These are phyloP conservation scores for Otolemur crassicaudatus DNA, from an alignment of 2,797 vertebrate species.

Conservation along the genomic window DNA sequence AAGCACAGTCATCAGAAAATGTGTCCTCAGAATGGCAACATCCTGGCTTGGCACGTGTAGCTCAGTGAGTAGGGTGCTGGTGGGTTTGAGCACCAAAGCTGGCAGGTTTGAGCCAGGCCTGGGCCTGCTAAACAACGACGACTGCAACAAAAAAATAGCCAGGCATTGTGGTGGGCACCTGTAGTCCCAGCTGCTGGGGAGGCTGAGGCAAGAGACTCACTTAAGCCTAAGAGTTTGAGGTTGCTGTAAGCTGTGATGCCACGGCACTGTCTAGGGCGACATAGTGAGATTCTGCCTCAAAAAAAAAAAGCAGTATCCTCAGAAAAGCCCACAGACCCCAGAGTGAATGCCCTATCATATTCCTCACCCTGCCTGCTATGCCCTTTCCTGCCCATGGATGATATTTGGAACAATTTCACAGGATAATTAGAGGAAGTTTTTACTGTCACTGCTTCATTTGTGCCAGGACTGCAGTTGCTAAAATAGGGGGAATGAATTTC, in stretches of 20 bases:
- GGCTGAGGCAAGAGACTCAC: no score
- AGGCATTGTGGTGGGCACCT: no score
- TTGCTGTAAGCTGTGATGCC: no score
- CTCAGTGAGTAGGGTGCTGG: no score
- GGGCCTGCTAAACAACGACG: no score
- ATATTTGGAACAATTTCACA: conserved; percentile 23
- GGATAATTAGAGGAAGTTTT: neutral
- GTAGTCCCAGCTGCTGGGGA: no score
- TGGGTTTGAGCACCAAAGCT: no score
- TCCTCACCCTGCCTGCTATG: neutral
- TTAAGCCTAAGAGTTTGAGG: no score
- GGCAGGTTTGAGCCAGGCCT: no score
- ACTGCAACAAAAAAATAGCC: no score
- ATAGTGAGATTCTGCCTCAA: no score
- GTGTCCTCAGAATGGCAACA: neutral
- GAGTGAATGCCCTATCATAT: neutral
- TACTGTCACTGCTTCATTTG: neutral
- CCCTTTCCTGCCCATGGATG: neutral
- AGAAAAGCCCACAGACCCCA: neutral
- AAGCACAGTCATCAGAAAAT: neutral
- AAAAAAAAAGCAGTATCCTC: neutral
- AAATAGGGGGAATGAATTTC: neutral
- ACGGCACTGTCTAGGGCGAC: no score
- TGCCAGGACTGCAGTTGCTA: neutral
- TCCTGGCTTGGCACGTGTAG: neutral